Percentiles rank a stretch among this genome's conserved stretches.
Evolutionary conservation across 1,140 invertebrate species (phyloP).

Genomic region (Drosophila nannoptera): DNA sequence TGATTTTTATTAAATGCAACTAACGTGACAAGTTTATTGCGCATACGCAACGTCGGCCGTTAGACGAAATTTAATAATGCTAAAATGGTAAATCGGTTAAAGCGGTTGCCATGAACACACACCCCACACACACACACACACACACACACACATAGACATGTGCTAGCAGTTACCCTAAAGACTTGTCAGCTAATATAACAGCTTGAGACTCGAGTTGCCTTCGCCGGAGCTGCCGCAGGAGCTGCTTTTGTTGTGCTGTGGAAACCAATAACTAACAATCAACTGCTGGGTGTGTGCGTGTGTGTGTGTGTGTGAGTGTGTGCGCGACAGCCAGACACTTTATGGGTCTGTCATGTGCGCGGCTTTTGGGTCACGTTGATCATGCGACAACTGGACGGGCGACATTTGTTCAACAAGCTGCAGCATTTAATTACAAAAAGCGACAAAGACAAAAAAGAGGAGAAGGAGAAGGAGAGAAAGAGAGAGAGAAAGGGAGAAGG

Average conservation of each 20-base stretch:
- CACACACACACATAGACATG: no score
- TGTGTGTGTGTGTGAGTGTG: conserved; percentile 13
- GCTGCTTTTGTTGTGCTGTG: conserved; percentile 26
- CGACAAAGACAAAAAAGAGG: conserved; percentile 5
- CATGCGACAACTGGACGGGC: conserved; percentile 50
- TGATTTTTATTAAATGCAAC: conserved; percentile 76
- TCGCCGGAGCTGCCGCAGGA: conserved; percentile 1
- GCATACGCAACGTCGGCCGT: conserved; percentile 59
- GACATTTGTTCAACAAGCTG: conserved; percentile 57
- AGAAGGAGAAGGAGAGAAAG: conserved; percentile 16
- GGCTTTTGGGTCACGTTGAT: conserved; percentile 68
- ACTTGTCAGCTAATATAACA: conserved; percentile 71
- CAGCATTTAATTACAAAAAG: conserved; percentile 66
- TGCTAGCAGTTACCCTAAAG: conserved; percentile 24
- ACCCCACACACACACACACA: background rate
- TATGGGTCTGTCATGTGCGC: conserved; percentile 64
- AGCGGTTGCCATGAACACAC: conserved; percentile 34
- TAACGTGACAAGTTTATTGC: conserved; percentile 71
- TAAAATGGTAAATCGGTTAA: conserved; percentile 34
- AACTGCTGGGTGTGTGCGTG: conserved; percentile 28
- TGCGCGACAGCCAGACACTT: conserved; percentile 44
- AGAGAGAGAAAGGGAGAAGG: background rate
- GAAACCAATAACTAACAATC: conserved; percentile 64
- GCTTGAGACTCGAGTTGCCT: conserved; percentile 53
- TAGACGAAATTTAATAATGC: conserved; percentile 64